phyloP scores from a whole-genome alignment of 92 coral and sea anemone genomes.

The Ricordea florida region DNA sequence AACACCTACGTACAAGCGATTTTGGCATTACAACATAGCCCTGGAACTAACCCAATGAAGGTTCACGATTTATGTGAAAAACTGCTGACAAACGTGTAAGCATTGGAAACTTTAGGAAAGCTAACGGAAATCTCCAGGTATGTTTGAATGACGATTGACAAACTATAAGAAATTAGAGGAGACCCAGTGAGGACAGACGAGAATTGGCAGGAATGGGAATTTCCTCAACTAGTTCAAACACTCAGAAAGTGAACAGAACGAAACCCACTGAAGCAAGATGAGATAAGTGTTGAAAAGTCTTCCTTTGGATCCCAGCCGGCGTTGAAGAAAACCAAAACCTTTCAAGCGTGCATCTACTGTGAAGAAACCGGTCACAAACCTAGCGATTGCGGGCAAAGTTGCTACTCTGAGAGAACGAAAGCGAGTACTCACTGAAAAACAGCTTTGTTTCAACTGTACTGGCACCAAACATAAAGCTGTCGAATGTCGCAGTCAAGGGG shows the following conservation, averaged over 20 bases:
- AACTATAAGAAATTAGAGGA: constrained; percentile 65
- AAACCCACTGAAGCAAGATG: constrained; percentile 40
- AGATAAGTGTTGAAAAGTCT: neutral
- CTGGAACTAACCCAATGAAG: constrained; percentile 57
- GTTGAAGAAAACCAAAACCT: neutral
- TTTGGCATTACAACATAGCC: constrained; percentile 60
- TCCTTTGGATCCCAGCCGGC: too few relatives aligned
- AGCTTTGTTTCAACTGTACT: constrained; percentile 46
- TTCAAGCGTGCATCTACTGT: constrained; percentile 41
- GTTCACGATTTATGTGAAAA: constrained; percentile 58
- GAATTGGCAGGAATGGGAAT: constrained; percentile 67
- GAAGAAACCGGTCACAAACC: constrained; percentile 19
- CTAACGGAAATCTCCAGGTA: constrained; percentile 59
- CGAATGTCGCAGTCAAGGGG: constrained; percentile 21
- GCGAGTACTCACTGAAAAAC: constrained; percentile 2
- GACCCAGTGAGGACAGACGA: constrained; percentile 61
- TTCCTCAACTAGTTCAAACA: constrained; percentile 62
- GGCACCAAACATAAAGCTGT: constrained; percentile 34
- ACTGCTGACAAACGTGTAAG: constrained; percentile 57
- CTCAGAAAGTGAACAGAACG: constrained; percentile 64
- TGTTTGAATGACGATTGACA: constrained; percentile 61
- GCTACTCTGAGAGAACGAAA: constrained; percentile 7
- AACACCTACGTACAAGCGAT: constrained; percentile 58
- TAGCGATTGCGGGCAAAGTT: constrained; percentile 14
- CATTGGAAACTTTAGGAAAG: constrained; percentile 66